Evolutionary conservation across 2,113 vertebrate genomes (phyloP), one percentile per base, ranked within the genome.

Genomic region (Tursiops truncatus): DNA sequence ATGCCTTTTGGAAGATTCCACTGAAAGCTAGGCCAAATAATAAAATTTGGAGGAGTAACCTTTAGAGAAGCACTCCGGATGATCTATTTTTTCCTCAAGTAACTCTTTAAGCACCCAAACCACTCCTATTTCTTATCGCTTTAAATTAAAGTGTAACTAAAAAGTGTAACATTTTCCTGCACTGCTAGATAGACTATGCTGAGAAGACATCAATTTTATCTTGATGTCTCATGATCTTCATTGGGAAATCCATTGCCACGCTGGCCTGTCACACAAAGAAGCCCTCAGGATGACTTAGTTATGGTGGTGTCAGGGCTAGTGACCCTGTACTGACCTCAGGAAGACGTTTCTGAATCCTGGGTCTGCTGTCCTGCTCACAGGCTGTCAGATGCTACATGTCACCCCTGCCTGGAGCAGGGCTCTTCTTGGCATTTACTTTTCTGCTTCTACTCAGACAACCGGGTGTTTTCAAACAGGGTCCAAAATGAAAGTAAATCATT

Each of bases 1-100:
- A 87, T 41, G 53, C 62, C 63, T 96, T 95, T 62, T 88, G 70
- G 76, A 94, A 93, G 70, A 95, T 88, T 85, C 53, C 41, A 82
- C 28, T 28, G 41, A 76, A 93, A 91, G 38, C 60, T 70, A 63
- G 9, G 23, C 67, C 77, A 92, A 96, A 76, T 83, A 91, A 85
- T 77, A 93, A 81, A 91, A 60, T 77, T 31, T 60, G 44, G 73
- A 31, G 31, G 3, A 47, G 20, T 81, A 93, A 95, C 38, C n/a
- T 85, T 85, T 85, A 89, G 36, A 94, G n/a, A 95, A 62, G 9
- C 56, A 93, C 91, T 88, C 71, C 41, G 21, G 17, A 62, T 76
- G 23, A 91, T 73, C 23, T 9, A 36, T n/a, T 41, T 6, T 62
- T 12, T 38, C 11, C 25, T 26, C 87, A 41, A 91, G 50, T 81